Evolutionary conservation across 2,888 invertebrate genomes (phyloP).

Genomic region (Sympetrum striolatum): DNA sequence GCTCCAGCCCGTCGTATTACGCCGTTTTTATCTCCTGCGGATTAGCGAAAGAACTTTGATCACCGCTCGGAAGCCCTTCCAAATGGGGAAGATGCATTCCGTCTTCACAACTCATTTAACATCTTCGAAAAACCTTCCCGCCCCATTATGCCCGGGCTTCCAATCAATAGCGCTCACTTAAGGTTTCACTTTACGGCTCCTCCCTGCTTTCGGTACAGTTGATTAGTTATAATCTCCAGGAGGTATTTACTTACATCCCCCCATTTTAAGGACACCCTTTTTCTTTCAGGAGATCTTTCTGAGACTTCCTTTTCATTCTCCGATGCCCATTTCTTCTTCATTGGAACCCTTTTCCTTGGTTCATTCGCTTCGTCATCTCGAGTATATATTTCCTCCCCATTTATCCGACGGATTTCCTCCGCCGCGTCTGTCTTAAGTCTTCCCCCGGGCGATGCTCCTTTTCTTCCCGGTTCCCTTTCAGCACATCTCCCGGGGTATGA

Average conservation of each 20-base stretch:
- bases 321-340: neutral
- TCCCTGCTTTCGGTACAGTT: neutral
- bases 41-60: neutral
- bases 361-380: neutral
- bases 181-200: neutral
- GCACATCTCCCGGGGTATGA: too few species aligned
- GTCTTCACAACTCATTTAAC: neutral
- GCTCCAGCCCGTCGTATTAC: neutral
- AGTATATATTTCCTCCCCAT: neutral
- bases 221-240: slow-evolving; percentile 30
- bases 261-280: neutral
- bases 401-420: neutral
- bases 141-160: neutral
- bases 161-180: neutral
- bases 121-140: neutral
- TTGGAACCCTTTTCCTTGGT: neutral
- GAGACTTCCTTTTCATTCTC: neutral
- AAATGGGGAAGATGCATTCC: neutral
- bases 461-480: neutral
- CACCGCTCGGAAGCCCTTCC: neutral
- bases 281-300: neutral
- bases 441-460: neutral
- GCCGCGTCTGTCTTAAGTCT: neutral
- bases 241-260: neutral
- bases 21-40: neutral